Percentiles rank a stretch among this genome's conserved stretches.
These are phyloP conservation scores for Charina bottae DNA, from an alignment of 2,113 vertebrate species.

Conservation along the genomic window DNA sequence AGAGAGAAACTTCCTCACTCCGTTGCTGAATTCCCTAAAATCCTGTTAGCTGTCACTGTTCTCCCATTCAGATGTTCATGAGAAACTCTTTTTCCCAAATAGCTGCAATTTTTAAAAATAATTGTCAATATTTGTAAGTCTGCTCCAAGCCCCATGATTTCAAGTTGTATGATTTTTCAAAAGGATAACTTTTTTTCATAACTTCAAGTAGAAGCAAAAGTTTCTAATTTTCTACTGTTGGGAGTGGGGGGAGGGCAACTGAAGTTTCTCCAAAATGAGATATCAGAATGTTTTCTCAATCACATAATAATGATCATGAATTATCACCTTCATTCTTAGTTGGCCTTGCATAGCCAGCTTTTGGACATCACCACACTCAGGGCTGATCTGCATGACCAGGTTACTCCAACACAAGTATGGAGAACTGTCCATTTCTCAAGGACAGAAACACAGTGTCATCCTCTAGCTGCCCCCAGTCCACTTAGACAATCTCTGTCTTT, in stretches of 20 bases:
- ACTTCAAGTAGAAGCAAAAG: neutral
- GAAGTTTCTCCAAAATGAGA: neutral
- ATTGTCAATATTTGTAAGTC: neutral
- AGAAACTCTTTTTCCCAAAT: neutral
- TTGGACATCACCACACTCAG: no score
- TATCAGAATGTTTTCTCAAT: neutral
- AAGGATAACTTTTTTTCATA: neutral
- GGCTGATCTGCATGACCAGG: no score
- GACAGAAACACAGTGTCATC: no score
- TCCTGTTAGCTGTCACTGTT: neutral
- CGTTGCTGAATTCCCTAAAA: neutral
- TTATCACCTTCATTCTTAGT: neutral
- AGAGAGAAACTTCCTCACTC: no score
- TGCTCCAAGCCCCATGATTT: neutral
- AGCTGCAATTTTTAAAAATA: neutral
- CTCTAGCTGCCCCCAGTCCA: neutral
- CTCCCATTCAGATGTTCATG: neutral
- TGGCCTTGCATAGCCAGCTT: neutral
- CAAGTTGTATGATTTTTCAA: neutral
- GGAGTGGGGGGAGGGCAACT: neutral
- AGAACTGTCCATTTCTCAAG: no score
- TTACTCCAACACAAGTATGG: neutral
- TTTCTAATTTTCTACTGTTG: neutral
- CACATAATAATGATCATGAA: neutral
- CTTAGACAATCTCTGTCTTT: neutral